These are phyloP conservation scores for Parthenolecanium corni DNA, from an alignment of 2,888 invertebrate species.

Conservation along the genomic window DNA sequence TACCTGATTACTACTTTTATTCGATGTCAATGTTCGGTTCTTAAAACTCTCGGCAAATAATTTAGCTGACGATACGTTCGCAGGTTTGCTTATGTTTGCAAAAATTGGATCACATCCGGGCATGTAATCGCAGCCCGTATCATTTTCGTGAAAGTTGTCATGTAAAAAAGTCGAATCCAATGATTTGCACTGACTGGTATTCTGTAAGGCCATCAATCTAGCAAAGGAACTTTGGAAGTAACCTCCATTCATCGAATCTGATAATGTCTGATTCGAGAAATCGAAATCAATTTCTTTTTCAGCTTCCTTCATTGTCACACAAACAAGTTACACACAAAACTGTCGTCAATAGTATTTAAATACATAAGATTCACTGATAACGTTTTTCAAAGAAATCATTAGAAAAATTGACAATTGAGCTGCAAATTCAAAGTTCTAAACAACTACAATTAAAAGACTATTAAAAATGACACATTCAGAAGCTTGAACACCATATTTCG, in stretches of 20 bases:
- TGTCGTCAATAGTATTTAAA: too few relatives aligned
- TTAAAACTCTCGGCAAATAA: neutral
- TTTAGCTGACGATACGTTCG: neutral
- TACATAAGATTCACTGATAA: too few relatives aligned
- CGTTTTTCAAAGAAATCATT: too few relatives aligned
- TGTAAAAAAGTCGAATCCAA: neutral
- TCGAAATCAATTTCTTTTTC: neutral
- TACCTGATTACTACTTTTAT: too few relatives aligned
- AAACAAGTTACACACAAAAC: too few relatives aligned
- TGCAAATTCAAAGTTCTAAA: too few relatives aligned
- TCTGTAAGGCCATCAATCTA: neutral
- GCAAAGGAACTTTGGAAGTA: constrained; percentile 5
- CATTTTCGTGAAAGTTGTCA: neutral
- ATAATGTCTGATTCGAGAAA: neutral
- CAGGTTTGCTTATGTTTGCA: neutral
- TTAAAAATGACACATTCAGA: too few relatives aligned
- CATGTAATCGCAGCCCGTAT: neutral
- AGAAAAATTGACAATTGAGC: too few relatives aligned
- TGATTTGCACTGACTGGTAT: neutral
- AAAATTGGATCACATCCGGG: neutral
- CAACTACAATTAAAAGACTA: too few relatives aligned
- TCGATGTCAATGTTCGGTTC: too few relatives aligned
- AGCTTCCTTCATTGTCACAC: too few relatives aligned
- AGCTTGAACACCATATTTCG: too few relatives aligned
- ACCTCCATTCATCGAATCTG: neutral